Conservation (phyloP, 2,797 vertebrate species). For the Galago senegalensis region DNA sequence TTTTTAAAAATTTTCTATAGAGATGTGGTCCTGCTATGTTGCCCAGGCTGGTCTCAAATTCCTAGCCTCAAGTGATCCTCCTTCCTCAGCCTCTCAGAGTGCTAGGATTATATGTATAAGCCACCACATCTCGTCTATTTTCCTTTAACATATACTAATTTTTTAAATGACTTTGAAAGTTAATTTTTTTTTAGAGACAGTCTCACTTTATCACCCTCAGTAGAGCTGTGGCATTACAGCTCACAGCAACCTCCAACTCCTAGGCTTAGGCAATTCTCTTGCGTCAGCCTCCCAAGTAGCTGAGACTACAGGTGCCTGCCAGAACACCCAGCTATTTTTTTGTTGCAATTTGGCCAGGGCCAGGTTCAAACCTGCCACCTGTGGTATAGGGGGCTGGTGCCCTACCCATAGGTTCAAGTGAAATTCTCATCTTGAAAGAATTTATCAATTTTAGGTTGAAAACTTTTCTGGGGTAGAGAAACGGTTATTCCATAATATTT, state of each 20-base stretch:
- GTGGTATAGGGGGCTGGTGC: too few species aligned
- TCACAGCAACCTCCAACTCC: too few species aligned
- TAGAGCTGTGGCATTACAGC: too few species aligned
- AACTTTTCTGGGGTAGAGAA: not conserved
- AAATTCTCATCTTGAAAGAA: constrained; percentile 66
- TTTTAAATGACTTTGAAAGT: constrained; percentile 55
- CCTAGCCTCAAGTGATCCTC: not conserved
- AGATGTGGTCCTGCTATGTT: not conserved
- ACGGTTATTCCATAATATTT: constrained; percentile 23
- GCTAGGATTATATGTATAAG: not conserved
- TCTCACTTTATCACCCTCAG: too few species aligned
- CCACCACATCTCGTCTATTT: not conserved
- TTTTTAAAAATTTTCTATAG: not conserved
- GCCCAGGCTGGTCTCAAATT: not conserved
- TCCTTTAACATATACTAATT: constrained; percentile 29
- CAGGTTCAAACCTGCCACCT: too few species aligned
- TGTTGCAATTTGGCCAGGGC: too few species aligned
- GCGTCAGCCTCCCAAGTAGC: too few species aligned
- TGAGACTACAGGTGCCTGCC: too few species aligned
- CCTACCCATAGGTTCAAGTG: not conserved
- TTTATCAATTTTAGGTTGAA: constrained; percentile 56
- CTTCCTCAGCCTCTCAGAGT: not conserved
- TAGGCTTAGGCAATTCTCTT: too few species aligned
- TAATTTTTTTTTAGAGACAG: not conserved
- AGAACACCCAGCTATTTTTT: too few species aligned